Evolutionary conservation across 2,888 invertebrate species (phyloP).

Genomic region (Doris montereyensis): DNA sequence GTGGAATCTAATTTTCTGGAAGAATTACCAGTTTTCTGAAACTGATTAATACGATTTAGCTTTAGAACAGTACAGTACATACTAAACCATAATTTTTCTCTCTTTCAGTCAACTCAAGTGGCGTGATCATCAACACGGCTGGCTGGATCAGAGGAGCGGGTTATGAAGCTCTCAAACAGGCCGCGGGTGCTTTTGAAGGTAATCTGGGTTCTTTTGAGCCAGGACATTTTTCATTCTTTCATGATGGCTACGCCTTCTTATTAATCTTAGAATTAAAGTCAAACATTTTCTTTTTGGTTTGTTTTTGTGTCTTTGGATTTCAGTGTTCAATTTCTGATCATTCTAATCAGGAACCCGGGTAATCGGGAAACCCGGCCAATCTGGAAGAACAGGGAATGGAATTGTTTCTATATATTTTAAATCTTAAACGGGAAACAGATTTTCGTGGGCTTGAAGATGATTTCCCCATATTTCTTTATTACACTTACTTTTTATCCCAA

Average conservation of each 20-base stretch:
- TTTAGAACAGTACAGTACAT: neutral
- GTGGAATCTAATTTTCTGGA: neutral
- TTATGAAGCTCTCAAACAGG: constrained; percentile 87
- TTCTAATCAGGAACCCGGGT: too few relatives aligned
- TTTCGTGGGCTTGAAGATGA: too few relatives aligned
- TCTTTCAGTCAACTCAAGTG: constrained; percentile 75
- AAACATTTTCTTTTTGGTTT: neutral
- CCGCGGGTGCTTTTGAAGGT: constrained; percentile 93
- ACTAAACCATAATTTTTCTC: neutral
- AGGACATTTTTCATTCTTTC: too few relatives aligned
- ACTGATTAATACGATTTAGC: neutral
- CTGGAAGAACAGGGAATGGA: too few relatives aligned
- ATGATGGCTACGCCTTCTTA: too few relatives aligned
- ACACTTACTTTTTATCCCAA: too few relatives aligned
- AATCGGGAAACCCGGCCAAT: too few relatives aligned
- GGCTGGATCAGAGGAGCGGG: constrained; percentile 97
- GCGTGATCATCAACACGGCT: constrained; percentile 96
- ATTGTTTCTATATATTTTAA: too few relatives aligned
- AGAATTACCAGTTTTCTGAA: neutral
- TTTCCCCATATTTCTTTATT: too few relatives aligned
- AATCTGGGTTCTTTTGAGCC: too few relatives aligned
- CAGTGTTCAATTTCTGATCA: neutral
- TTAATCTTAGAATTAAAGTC: too few relatives aligned
- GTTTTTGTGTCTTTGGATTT: neutral
- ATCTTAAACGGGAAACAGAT: too few relatives aligned